Evolutionary conservation across 2,113 vertebrate species (phyloP).

Genomic region (Seriola aureovittata): DNA sequence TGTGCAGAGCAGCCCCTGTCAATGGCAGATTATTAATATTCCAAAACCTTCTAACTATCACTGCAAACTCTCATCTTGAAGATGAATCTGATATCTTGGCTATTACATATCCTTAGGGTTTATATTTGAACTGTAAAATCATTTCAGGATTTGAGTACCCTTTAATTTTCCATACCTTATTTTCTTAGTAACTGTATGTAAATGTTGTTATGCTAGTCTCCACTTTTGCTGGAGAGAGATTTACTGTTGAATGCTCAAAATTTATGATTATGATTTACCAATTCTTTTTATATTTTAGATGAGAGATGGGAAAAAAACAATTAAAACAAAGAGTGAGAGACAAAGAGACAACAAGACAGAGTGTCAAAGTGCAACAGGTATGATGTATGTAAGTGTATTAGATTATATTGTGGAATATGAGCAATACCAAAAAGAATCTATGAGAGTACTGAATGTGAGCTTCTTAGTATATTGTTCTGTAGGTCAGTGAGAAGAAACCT

Average conservation of each 20-base stretch:
- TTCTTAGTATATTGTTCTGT: conserved; percentile 12
- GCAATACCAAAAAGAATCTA: background rate
- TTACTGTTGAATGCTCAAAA: background rate
- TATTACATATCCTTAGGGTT: background rate
- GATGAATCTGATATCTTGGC: conserved; percentile 4
- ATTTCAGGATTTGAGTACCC: background rate
- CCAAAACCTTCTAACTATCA: background rate
- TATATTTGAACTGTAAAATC: background rate
- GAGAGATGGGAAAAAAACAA: background rate
- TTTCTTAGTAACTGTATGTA: background rate
- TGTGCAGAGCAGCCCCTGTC: conserved; percentile 12
- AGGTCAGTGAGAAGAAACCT: conserved; percentile 42
- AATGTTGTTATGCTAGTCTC: background rate
- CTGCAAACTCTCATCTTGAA: conserved; percentile 1
- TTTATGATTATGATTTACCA: background rate
- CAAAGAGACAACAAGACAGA: no score
- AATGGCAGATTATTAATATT: conserved; percentile 11
- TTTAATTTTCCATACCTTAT: background rate
- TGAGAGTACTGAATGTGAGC: background rate
- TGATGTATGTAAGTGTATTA: background rate
- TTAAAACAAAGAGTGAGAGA: background rate
- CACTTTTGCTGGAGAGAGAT: background rate
- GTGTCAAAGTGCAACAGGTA: background rate
- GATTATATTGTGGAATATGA: background rate
- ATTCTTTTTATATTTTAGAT: background rate